A percentile compares a stretch with the other conserved stretches of the same genome.
These are phyloP conservation scores for Paguma larvata DNA, from an alignment of 2,797 vertebrate genomes.

Conservation along the genomic window DNA sequence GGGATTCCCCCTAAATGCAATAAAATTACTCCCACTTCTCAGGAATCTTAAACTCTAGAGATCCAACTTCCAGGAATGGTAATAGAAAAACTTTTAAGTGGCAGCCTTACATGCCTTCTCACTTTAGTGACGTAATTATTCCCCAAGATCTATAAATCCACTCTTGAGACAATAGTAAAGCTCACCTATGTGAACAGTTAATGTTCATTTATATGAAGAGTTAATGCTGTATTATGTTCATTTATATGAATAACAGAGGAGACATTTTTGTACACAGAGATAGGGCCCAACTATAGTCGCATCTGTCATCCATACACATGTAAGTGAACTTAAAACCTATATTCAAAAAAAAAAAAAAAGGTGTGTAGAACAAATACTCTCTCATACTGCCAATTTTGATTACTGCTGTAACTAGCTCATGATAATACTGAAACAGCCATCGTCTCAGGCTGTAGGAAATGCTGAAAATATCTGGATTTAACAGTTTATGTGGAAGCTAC, in stretches of 20 bases:
- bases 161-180: not conserved
- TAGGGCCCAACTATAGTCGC: not conserved
- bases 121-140: conserved; percentile 41
- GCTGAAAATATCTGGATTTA: conserved; percentile 35
- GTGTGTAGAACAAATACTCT: not conserved
- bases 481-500: not conserved
- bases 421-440: not conserved
- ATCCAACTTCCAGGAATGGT: not conserved
- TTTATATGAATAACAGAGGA: not conserved
- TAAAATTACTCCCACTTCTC: conserved; percentile 47
- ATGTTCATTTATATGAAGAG: not conserved
- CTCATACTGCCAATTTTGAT: not conserved
- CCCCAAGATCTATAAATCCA: not conserved
- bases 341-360: not conserved
- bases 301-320: not conserved
- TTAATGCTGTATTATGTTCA: not conserved
- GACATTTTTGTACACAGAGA: conserved; percentile 20
- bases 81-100: not conserved
- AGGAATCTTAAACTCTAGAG: conserved; percentile 23
- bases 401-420: not conserved
- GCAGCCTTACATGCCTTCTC: not conserved
- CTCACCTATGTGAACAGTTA: not conserved
- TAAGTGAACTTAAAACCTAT: conserved; percentile 21
- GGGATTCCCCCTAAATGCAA: not conserved
- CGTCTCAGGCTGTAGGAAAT: conserved; percentile 12